Evolutionary conservation across 2,113 vertebrate genomes (phyloP).

Genomic region (Lepus europaeus): DNA sequence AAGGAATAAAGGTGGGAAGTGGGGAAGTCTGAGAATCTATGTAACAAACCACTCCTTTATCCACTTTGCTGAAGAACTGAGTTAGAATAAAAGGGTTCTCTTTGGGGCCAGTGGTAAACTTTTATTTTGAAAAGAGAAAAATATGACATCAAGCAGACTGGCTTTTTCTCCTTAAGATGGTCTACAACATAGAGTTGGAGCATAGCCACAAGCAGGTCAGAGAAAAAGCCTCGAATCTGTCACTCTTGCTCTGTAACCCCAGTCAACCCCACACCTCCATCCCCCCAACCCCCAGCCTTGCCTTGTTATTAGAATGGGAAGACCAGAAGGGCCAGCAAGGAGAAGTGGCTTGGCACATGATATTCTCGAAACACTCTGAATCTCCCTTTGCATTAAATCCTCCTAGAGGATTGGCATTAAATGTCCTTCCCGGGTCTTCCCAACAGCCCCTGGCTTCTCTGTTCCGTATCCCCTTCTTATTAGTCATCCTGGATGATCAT

Average conservation of each 20-base stretch:
- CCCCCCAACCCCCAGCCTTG: not conserved
- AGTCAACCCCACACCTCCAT: not conserved
- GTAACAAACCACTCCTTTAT: not conserved
- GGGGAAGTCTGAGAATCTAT: not conserved
- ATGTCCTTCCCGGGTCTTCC: not conserved
- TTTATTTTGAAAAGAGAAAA: constrained; percentile 48
- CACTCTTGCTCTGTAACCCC: not conserved
- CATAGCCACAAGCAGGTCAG: not conserved
- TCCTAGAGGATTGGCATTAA: constrained; percentile 28
- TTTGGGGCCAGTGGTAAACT: not conserved
- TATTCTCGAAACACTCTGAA: constrained; percentile 12
- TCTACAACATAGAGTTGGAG: not conserved
- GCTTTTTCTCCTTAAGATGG: not conserved
- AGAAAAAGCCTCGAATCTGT: not conserved
- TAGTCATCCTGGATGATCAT: not conserved
- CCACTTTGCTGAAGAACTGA: not conserved
- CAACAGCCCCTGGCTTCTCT: not conserved
- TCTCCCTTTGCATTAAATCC: not conserved
- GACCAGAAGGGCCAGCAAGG: not conserved
- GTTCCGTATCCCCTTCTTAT: not conserved
- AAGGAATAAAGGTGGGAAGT: not conserved
- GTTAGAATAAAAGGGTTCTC: not conserved
- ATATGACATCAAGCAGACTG: not conserved
- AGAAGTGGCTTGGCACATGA: not conserved
- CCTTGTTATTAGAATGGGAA: not conserved